Conservation (phyloP, 2,888 invertebrate genomes). For the Scaptodrosophila latifasciaeformis region DNA sequence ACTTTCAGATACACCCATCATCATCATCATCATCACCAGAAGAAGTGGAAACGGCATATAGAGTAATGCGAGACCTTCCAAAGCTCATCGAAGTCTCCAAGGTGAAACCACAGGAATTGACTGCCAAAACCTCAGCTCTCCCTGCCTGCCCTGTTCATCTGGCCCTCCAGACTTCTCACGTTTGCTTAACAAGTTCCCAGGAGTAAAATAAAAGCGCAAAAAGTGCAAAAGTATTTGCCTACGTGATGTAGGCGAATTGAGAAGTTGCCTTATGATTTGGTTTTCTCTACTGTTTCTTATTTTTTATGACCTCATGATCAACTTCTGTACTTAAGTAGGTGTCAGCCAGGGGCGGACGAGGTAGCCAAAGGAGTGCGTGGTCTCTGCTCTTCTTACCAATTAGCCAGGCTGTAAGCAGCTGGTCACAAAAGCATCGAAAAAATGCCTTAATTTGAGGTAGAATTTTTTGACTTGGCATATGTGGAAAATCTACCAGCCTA, state of each 20-base stretch:
- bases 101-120: conserved; percentile 5
- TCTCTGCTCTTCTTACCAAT: conserved; percentile 35
- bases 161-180: conserved; percentile 34
- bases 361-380: too few species aligned
- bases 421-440: neutral
- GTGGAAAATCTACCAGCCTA: neutral
- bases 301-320: conserved; percentile 27
- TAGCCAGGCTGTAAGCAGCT: conserved; percentile 26
- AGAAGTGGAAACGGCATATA: neutral
- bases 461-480: neutral
- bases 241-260: conserved; percentile 40
- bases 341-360: neutral
- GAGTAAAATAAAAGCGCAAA: conserved; percentile 68
- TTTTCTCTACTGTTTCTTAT: neutral
- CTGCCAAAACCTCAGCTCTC: too few species aligned
- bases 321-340: conserved; percentile 1
- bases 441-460: conserved; percentile 1
- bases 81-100: conserved; percentile 29
- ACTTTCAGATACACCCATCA: conserved; percentile 14
- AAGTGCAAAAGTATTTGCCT: conserved; percentile 61
- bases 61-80: too few species aligned
- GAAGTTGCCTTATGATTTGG: conserved; percentile 11
- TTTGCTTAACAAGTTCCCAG: conserved; percentile 70
- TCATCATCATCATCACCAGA: conserved; percentile 23
- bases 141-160: too few species aligned